Base-by-base conservation (phyloP, 2,888 invertebrate species). In the Eristalis intricaria region DNA sequence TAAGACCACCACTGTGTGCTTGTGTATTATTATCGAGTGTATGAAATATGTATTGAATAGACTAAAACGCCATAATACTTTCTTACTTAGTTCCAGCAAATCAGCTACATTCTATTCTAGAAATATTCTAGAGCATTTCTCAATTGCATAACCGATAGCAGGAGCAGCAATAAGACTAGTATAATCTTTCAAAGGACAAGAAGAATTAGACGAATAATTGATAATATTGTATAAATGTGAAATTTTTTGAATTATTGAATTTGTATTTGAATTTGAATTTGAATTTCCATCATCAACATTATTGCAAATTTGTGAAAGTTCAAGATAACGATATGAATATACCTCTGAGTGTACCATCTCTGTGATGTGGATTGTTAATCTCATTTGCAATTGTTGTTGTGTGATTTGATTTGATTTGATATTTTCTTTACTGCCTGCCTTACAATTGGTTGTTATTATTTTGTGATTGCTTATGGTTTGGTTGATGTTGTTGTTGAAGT, bases 31-130 rank as follows among this genome's bases (percentile, higher is more conserved):
- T 56, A 63, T 74, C 68, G 87, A 60, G 79, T 83, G 83, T 84
- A 80, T 80, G 63, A 84, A 65, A 70, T 71, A 68, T 75, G 69
- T 76, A 77, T 77, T 82, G 70, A 85, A 78, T 89, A 91, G 90
- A 90, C 90, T 91, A 92, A 93, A 93, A 93, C 92, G 91, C 93
- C 92, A 92, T 93, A 92, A 93, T 93, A 93, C 93, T 93, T 92
- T 90, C 92, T 93, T 93, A 93, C 92, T 92, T 91, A 93, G 92
- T 92, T 92, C 93, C 93, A 92, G 92, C 93, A 92, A 92, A 91
- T 91, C 90, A 91, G 91, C 93, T 92, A 92, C 92, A 93, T 90
- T 92, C 92, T 93, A 93, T 92, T 93, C 92, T 93, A 92, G 90
- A 93, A 92, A 92, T 93, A 93, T 92, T 92, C 92, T 92, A 93